These are phyloP conservation scores for Chelonia mydas DNA, from an alignment of 2,797 vertebrate genomes.

Conservation along the genomic window DNA sequence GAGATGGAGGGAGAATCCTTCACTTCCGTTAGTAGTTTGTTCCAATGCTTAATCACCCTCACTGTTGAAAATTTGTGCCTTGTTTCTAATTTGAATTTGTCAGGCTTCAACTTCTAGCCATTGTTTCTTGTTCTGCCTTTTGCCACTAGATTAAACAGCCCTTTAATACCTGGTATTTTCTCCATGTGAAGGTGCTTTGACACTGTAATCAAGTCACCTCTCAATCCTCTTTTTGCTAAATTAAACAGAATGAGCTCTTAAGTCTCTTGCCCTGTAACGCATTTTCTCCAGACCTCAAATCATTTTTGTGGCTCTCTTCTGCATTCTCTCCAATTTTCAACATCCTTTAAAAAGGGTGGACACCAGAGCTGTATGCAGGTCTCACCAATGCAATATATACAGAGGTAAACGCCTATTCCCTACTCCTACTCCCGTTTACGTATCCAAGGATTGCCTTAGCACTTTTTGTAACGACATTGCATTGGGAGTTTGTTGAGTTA, in stretches of 20 bases:
- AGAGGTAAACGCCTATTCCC: not conserved
- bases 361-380: not conserved
- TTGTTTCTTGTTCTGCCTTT: not conserved
- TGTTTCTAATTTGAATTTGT: not conserved
- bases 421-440: not conserved
- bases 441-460: not conserved
- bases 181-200: rapidly evolving
- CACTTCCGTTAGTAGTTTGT: not conserved
- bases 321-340: not conserved
- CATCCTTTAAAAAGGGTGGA: rapidly evolving
- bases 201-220: not conserved
- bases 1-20: not conserved
- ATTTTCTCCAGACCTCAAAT: not conserved
- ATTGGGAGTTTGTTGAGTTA: not conserved
- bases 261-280: rapidly evolving
- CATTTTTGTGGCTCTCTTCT: not conserved
- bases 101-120: rapidly evolving
- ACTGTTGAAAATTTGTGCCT: not conserved
- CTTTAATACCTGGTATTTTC: not conserved
- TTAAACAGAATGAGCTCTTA: rapidly evolving
- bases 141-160: not conserved
- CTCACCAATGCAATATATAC: rapidly evolving
- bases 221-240: not conserved
- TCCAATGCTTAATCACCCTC: not conserved
- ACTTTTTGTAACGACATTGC: rapidly evolving